Conservation (phyloP, 2,797 vertebrate species). For the Linurgus olivaceus region DNA sequence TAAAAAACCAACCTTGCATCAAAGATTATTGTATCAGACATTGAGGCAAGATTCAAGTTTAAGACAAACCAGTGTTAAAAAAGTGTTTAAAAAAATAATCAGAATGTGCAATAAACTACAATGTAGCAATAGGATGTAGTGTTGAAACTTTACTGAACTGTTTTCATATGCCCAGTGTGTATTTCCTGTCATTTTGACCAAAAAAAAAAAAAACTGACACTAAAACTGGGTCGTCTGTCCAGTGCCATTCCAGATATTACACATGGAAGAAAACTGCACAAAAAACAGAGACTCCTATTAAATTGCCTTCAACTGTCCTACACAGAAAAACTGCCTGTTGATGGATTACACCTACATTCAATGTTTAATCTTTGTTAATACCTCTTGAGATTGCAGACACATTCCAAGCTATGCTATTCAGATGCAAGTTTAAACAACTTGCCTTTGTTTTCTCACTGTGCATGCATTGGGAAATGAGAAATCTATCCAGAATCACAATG, state of each 20-base stretch:
- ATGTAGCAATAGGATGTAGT: constrained; percentile 74
- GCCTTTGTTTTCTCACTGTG: not conserved
- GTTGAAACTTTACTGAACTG: constrained; percentile 67
- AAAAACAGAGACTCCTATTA: constrained; percentile 48
- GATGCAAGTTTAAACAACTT: constrained; percentile 20
- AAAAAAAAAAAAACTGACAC: not conserved
- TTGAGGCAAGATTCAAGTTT: constrained; percentile 75
- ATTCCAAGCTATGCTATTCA: not conserved
- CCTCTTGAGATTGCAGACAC: not conserved
- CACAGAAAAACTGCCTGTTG: constrained; percentile 55
- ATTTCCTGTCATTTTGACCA: constrained; percentile 37
- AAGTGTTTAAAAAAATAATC: constrained; percentile 71
- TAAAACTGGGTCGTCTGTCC: constrained; percentile 37
- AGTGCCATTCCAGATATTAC: constrained; percentile 56
- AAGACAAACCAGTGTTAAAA: constrained; percentile 75
- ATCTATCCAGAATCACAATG: not conserved
- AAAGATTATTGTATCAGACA: constrained; percentile 73
- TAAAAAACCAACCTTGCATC: constrained; percentile 74
- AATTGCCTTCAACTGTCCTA: constrained; percentile 63
- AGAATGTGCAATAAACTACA: constrained; percentile 77
- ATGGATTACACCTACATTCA: not conserved
- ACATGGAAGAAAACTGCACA: constrained; percentile 41
- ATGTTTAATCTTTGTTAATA: not conserved
- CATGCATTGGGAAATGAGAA: not conserved
- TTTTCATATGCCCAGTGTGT: constrained; percentile 57